Conservation (phyloP, 2,113 vertebrate species). For the Argyrosomus japonicus region DNA sequence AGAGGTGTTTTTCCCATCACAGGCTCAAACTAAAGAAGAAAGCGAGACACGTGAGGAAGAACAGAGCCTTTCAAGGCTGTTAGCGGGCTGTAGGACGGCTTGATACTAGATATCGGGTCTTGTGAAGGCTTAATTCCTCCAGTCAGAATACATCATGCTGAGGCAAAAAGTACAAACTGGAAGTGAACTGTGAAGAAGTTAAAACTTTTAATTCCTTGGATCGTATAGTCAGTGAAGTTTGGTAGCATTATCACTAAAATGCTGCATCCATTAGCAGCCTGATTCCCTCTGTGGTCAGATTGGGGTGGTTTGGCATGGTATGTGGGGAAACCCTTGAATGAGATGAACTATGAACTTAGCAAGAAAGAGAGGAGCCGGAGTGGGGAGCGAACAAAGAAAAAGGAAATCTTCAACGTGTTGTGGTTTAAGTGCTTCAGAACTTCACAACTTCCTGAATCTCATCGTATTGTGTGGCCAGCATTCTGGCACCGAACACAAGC, state of each 20-base stretch:
- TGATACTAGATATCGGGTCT: conserved; percentile 41
- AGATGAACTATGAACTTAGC: conserved; percentile 73
- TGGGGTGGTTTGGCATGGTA: conserved; percentile 53
- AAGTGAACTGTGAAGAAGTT: conserved; percentile 2
- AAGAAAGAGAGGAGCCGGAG: conserved; percentile 54
- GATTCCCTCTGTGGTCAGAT: conserved; percentile 55
- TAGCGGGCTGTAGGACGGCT: conserved; percentile 7
- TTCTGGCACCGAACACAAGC: conserved; percentile 69
- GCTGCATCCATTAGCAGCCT: background rate
- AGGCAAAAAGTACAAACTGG: conserved; percentile 4
- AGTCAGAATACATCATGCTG: conserved; percentile 22
- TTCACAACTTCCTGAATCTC: conserved; percentile 79
- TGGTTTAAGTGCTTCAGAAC: conserved; percentile 77
- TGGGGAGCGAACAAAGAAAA: conserved; percentile 57
- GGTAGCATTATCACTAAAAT: conserved; percentile 3
- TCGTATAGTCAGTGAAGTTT: conserved; percentile 22
- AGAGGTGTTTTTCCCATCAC: conserved; percentile 67
- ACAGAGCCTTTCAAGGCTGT: conserved; percentile 54
- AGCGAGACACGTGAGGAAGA: conserved; percentile 53
- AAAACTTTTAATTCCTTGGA: background rate
- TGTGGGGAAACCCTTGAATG: conserved; percentile 60
- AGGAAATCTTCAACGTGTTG: conserved; percentile 70
- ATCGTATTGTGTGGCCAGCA: conserved; percentile 68
- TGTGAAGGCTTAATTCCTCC: conserved; percentile 56
- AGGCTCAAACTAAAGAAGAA: conserved; percentile 53